These are phyloP conservation scores for Diglossa cyanea DNA, from an alignment of 2,797 vertebrate genomes.

Conservation along the genomic window DNA sequence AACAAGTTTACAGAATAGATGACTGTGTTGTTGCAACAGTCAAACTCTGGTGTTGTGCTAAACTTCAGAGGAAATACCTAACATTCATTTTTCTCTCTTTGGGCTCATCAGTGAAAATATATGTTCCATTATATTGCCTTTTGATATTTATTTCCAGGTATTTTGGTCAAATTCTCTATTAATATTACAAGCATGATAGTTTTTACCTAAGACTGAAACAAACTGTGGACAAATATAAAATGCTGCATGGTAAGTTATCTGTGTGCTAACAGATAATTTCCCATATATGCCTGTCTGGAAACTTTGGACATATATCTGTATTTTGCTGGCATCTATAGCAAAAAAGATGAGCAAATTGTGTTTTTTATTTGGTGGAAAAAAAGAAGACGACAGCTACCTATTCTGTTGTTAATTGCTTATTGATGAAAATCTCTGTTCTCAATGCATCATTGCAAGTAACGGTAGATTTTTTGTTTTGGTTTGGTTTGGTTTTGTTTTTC, in stretches of 20 bases:
- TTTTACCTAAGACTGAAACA: neutral
- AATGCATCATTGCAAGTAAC: neutral
- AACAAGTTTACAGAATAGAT: neutral
- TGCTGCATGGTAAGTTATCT: neutral
- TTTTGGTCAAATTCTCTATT: neutral
- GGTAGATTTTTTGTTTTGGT: neutral
- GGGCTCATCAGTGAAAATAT: neutral
- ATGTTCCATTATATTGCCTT: neutral
- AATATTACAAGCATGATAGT: neutral
- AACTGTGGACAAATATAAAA: neutral
- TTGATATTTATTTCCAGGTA: neutral
- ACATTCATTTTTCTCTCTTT: neutral
- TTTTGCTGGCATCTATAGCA: neutral
- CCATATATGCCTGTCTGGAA: neutral
- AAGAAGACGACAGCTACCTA: neutral
- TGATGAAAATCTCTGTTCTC: neutral
- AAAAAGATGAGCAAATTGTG: neutral
- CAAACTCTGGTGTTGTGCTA: neutral
- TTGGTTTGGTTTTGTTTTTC: neutral
- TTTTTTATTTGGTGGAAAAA: neutral
- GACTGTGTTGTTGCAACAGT: neutral
- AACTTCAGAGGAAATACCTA: neutral
- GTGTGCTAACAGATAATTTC: neutral
- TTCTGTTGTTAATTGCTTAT: neutral
- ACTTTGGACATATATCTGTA: neutral